Evolutionary conservation across 2,797 vertebrate species (phyloP).

Genomic region (Brachyalestes nurse): DNA sequence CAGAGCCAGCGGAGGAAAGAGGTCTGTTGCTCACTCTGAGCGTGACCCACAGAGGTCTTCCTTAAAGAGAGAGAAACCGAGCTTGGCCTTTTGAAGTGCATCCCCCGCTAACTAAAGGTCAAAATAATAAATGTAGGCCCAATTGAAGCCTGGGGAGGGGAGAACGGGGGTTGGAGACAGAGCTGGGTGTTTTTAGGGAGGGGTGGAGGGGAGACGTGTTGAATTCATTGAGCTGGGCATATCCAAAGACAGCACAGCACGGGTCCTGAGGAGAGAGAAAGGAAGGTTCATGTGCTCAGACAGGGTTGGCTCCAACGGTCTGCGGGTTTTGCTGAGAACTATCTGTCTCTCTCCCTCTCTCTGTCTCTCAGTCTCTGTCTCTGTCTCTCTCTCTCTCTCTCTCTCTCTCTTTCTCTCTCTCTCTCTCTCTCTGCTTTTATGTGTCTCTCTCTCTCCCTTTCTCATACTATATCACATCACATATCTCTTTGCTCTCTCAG

Average conservation of each 20-base stretch:
- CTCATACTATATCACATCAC: background rate
- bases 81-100: conserved; percentile 77
- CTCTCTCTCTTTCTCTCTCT: conserved; percentile 5
- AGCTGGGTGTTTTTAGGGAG: conserved; percentile 69
- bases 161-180: conserved; percentile 59
- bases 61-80: conserved; percentile 65
- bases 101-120: conserved; percentile 80
- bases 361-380: conserved; percentile 17
- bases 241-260: conserved; percentile 74
- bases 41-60: conserved; percentile 71
- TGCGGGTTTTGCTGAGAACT: conserved; percentile 54
- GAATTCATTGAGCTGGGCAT: conserved; percentile 78
- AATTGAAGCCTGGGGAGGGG: conserved; percentile 72
- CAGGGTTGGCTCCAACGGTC: conserved; percentile 67
- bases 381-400: conserved; percentile 9
- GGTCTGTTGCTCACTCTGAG: conserved; percentile 75
- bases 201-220: conserved; percentile 72
- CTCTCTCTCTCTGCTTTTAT: background rate
- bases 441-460: background rate
- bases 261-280: conserved; percentile 71
- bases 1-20: conserved; percentile 67
- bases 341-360: background rate
- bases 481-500: background rate
- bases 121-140: conserved; percentile 87
- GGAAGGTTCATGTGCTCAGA: conserved; percentile 73